Percentiles rank a stretch among this genome's conserved stretches.
Conservation (phyloP, 1,140 invertebrate genomes). For the Drosophila aff. region DNA sequence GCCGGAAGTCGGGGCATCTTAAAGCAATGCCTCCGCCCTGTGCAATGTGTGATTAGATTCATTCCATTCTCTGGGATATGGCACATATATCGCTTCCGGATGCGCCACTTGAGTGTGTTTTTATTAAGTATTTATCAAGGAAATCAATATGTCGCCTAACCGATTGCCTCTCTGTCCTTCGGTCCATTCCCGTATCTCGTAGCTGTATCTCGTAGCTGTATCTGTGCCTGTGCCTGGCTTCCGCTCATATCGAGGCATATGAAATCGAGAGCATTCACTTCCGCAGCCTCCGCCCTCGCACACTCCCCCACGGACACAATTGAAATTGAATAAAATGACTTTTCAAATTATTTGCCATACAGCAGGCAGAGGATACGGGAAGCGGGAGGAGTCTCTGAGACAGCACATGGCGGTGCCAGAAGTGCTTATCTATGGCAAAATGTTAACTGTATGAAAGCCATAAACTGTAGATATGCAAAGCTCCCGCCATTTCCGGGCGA, state of each 20-base stretch:
- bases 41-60: slow-evolving; percentile 23
- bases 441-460: slow-evolving; percentile 79
- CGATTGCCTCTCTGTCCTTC: slow-evolving; percentile 26
- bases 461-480: slow-evolving; percentile 80
- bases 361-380: neutral
- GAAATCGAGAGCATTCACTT: slow-evolving; percentile 64
- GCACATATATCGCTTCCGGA: slow-evolving; percentile 19
- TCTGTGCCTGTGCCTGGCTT: slow-evolving; percentile 38
- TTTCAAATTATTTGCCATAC: slow-evolving; percentile 76
- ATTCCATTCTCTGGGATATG: slow-evolving; percentile 3
- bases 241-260: slow-evolving; percentile 55
- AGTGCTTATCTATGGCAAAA: slow-evolving; percentile 77
- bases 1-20: slow-evolving; percentile 12
- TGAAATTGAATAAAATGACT: slow-evolving; percentile 78
- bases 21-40: neutral
- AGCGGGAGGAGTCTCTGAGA: neutral
- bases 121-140: slow-evolving; percentile 75
- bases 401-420: slow-evolving; percentile 62
- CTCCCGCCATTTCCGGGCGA: slow-evolving; percentile 23
- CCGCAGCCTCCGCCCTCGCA: slow-evolving; percentile 4
- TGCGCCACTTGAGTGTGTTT: slow-evolving; percentile 62
- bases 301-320: slow-evolving; percentile 38
- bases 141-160: slow-evolving; percentile 71
- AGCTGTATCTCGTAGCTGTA: slow-evolving; percentile 8
- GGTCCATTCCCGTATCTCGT: slow-evolving; percentile 12